phyloP scores from a whole-genome alignment of 1,140 invertebrate species.

The Cardiocondyla obscurior region DNA sequence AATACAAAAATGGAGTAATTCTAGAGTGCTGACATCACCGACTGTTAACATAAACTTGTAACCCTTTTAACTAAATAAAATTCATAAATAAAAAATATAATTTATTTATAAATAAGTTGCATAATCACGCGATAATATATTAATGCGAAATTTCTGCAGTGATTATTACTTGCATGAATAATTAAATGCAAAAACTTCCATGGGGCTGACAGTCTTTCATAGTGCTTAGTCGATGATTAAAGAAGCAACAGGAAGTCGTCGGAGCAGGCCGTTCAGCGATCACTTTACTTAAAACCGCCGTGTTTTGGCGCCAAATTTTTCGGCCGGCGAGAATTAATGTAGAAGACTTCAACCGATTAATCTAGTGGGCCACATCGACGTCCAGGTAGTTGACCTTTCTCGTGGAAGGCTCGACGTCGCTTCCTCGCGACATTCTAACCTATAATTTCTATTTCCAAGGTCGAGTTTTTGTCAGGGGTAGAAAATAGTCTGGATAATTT shows the following conservation, averaged over 20 bases:
- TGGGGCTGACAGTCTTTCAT: background rate
- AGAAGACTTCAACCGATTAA: background rate
- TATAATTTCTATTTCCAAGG: background rate
- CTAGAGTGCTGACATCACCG: background rate
- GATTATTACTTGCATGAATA: too few relatives aligned
- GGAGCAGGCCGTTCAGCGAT: background rate
- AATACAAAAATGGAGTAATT: background rate
- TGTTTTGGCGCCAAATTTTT: conserved; percentile 68
- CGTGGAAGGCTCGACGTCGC: background rate
- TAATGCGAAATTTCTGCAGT: background rate
- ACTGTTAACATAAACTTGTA: background rate
- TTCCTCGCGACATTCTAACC: background rate
- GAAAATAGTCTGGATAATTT: background rate
- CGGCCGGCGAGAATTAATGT: background rate
- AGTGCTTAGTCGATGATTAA: background rate
- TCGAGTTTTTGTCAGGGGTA: background rate
- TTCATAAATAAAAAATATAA: too few relatives aligned
- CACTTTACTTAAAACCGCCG: conserved; percentile 12
- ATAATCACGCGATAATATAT: background rate
- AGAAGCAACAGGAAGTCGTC: background rate
- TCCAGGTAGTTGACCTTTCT: background rate
- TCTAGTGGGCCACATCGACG: background rate
- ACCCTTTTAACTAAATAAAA: too few relatives aligned
- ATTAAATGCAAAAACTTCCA: background rate
- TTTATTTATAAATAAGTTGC: too few relatives aligned